Evolutionary conservation across 64 coral and sea anemone genomes (phyloP).

Genomic region (Montipora capricornis): DNA sequence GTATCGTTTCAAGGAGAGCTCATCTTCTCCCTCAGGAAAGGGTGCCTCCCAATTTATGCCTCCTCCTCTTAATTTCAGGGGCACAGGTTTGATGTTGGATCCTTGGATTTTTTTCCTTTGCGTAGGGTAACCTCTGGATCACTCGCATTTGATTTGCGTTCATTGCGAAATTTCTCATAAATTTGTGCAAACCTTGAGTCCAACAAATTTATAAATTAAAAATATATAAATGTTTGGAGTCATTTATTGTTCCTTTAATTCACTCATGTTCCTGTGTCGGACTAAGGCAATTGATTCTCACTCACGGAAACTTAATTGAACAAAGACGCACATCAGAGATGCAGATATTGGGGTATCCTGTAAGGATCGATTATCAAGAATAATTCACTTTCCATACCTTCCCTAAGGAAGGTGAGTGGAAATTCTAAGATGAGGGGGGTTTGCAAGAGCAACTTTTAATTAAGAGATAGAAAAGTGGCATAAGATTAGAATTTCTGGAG

Average conservation of each 20-base stretch:
- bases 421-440: too few species aligned
- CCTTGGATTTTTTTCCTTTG: not conserved
- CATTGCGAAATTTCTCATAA: conserved; percentile 64
- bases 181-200: conserved; percentile 52
- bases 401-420: too few species aligned
- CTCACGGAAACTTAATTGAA: too few species aligned
- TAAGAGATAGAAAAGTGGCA: too few species aligned
- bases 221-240: not conserved
- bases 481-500: too few species aligned
- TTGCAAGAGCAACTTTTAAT: too few species aligned
- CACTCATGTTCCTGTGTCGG: too few species aligned
- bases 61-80: conserved; percentile 25
- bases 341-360: too few species aligned
- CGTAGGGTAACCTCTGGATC: conserved; percentile 47
- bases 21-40: conserved; percentile 76
- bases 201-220: not conserved
- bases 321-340: too few species aligned
- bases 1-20: conserved; percentile 45
- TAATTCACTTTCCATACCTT: too few species aligned
- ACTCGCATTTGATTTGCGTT: not conserved
- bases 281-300: too few species aligned
- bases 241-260: not conserved
- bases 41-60: conserved; percentile 60
- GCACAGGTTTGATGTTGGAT: not conserved
- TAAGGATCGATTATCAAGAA: too few species aligned